phyloP scores from a whole-genome alignment of 1,140 invertebrate species.

The Ephestia elutella region DNA sequence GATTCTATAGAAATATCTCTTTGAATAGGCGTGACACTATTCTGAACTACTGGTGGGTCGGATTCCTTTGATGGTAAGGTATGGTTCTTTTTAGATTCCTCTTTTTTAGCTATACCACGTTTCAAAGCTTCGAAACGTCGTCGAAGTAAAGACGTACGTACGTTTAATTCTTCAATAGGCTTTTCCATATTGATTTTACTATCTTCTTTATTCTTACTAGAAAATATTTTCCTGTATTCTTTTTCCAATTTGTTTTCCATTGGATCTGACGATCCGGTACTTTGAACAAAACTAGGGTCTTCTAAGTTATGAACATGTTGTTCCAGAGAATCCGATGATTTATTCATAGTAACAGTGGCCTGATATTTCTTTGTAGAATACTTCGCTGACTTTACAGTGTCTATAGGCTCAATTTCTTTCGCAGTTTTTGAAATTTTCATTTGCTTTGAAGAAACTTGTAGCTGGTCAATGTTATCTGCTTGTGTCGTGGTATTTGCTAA shows the following conservation, averaged over 20 bases:
- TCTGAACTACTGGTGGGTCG: constrained; percentile 6
- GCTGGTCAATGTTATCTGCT: constrained; percentile 11
- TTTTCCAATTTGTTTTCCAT: constrained; percentile 53
- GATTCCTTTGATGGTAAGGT: constrained; percentile 22
- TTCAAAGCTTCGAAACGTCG: constrained; percentile 46
- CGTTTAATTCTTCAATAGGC: constrained; percentile 30
- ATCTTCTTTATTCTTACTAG: constrained; percentile 27
- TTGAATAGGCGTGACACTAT: constrained; percentile 21
- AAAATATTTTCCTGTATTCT: constrained; percentile 48
- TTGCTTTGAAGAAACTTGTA: neutral
- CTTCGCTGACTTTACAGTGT: neutral
- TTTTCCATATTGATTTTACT: constrained; percentile 23
- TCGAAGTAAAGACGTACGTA: constrained; percentile 38
- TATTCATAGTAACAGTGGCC: neutral
- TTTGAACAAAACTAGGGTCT: constrained; percentile 29
- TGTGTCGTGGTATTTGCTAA: constrained; percentile 18
- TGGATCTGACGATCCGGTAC: constrained; percentile 29
- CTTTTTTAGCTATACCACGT: constrained; percentile 36
- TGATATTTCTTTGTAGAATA: neutral
- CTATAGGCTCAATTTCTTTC: neutral
- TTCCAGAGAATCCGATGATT: constrained; percentile 48
- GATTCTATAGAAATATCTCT: constrained; percentile 53
- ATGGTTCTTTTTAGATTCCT: constrained; percentile 29
- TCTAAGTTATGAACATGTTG: constrained; percentile 58
- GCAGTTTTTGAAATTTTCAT: neutral